Percentiles rank a stretch among this genome's conserved stretches.
Evolutionary conservation across 2,113 vertebrate species (phyloP).

Genomic region (Bolborhynchus lineola): DNA sequence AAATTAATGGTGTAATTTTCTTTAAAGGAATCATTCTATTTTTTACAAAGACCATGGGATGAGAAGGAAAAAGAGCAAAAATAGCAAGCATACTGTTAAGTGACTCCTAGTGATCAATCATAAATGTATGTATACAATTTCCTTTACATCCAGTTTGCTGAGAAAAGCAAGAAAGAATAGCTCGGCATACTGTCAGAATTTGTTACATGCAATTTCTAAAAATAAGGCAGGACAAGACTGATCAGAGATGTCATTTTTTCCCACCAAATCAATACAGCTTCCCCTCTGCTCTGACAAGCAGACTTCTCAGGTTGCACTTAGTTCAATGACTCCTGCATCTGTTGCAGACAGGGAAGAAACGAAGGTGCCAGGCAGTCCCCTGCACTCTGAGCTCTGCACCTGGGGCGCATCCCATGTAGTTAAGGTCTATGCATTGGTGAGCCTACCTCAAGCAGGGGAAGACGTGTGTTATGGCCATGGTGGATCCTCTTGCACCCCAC

Average conservation of each 20-base stretch:
- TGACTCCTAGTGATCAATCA: not conserved
- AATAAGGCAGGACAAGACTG: not conserved
- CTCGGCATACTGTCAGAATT: not conserved
- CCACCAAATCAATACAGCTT: not conserved
- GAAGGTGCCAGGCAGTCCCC: not conserved
- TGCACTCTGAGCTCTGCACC: not conserved
- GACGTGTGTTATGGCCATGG: not conserved
- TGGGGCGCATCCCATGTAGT: accelerated
- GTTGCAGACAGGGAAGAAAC: not conserved
- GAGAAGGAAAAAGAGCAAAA: not conserved
- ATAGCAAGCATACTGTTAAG: not conserved
- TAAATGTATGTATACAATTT: not conserved
- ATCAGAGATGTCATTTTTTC: not conserved
- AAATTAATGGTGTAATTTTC: not conserved
- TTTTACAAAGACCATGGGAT: not conserved
- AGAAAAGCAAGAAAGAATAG: not conserved
- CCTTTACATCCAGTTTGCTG: not conserved
- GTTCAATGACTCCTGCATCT: not conserved
- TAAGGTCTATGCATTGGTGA: not conserved
- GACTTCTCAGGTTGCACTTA: not conserved
- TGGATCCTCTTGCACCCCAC: not conserved
- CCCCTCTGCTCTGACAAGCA: not conserved
- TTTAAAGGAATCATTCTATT: not conserved
- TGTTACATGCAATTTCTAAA: not conserved
- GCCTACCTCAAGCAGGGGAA: not conserved